Percentiles rank a stretch among this genome's conserved stretches.
phyloP scores from a whole-genome alignment of 1,140 invertebrate species.

The Physella acuta region DNA sequence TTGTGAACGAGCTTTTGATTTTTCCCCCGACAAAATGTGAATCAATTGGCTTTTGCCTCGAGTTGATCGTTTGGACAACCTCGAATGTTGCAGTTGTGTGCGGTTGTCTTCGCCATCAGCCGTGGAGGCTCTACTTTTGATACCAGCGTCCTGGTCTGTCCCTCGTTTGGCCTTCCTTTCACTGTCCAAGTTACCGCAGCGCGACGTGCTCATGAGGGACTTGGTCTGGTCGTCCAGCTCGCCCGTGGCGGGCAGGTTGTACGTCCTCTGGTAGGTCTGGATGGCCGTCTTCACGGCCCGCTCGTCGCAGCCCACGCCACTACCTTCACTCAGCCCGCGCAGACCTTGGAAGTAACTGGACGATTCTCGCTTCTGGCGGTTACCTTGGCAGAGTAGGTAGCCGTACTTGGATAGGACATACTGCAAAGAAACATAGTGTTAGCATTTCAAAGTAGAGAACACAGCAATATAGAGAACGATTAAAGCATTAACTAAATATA shows the following conservation, averaged over 20 bases:
- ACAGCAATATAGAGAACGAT: too few relatives aligned
- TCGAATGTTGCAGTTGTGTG: neutral
- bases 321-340: slow-evolving; percentile 26
- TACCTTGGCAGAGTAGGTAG: slow-evolving; percentile 41
- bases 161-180: slow-evolving; percentile 24
- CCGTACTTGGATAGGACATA: slow-evolving; percentile 49
- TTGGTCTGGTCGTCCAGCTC: slow-evolving; percentile 53
- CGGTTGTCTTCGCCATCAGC: slow-evolving; percentile 3
- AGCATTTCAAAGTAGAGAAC: neutral
- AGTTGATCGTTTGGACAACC: slow-evolving; percentile 6
- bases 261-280: slow-evolving; percentile 54
- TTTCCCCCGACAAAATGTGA: neutral
- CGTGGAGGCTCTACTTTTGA: neutral
- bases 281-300: slow-evolving; percentile 46
- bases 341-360: neutral
- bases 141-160: neutral
- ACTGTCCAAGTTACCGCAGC: slow-evolving; percentile 60
- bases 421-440: slow-evolving; percentile 30
- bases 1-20: neutral
- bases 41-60: neutral
- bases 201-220: slow-evolving; percentile 54
- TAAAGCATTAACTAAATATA: too few relatives aligned
- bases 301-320: slow-evolving; percentile 38
- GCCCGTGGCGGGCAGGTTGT: slow-evolving; percentile 55
- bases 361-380: slow-evolving; percentile 30